phyloP scores from a whole-genome alignment of 2,888 invertebrate species.

The Plutella xylostella region DNA sequence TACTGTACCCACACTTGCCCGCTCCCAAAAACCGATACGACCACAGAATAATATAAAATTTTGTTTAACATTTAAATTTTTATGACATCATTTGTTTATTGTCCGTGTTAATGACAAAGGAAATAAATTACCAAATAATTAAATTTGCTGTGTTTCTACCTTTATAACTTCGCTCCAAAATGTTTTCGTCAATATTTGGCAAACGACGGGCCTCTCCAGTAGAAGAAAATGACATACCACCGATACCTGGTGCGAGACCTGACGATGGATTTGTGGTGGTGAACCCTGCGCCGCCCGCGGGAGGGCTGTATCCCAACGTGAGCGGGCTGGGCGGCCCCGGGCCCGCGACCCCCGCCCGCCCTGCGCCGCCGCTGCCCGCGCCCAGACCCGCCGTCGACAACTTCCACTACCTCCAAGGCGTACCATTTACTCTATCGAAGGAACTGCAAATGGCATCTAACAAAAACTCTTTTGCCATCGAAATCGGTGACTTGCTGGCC shows the following conservation, averaged over 20 bases:
- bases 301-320: constrained; percentile 44
- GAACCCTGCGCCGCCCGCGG: constrained; percentile 34
- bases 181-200: constrained; percentile 63
- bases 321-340: constrained; percentile 23
- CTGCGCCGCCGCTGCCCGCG: constrained; percentile 39
- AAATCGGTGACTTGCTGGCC: constrained; percentile 61
- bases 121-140: no score
- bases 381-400: constrained; percentile 30
- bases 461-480: constrained; percentile 57
- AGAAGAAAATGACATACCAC: constrained; percentile 47
- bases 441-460: constrained; percentile 54
- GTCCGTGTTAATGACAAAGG: no score
- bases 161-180: no score
- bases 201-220: constrained; percentile 57
- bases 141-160: no score
- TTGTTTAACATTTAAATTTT: no score
- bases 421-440: constrained; percentile 65
- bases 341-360: constrained; percentile 32
- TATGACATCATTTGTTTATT: no score
- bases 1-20: no score
- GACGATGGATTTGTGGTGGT: constrained; percentile 56
- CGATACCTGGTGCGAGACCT: constrained; percentile 50
- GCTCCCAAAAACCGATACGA: no score
- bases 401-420: constrained; percentile 64
- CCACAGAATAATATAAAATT: no score